A percentile compares a stretch with the other conserved stretches of the same genome.
Conservation (phyloP, 2,113 vertebrate genomes). For the Ophthalmolycus amberensis region DNA sequence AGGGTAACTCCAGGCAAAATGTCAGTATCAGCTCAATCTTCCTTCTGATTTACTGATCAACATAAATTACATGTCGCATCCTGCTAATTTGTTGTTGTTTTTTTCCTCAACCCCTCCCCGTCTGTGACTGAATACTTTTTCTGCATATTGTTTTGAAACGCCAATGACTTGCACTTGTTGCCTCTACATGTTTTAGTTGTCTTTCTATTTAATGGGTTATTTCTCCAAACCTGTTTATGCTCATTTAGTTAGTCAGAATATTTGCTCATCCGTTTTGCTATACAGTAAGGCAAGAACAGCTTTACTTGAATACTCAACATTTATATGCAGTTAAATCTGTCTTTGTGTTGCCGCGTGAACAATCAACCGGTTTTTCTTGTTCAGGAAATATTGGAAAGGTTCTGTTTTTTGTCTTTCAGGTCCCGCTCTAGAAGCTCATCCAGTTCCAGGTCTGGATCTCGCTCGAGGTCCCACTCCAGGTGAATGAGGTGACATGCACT, state of each 20-base stretch:
- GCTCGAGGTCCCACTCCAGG: conserved; percentile 99
- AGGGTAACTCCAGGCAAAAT: conserved; percentile 99
- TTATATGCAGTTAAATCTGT: background rate
- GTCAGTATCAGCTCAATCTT: conserved; percentile 98
- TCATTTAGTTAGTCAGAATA: background rate
- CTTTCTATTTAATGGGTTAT: background rate
- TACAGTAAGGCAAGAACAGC: background rate
- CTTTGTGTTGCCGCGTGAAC: background rate
- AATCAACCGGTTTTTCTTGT: background rate
- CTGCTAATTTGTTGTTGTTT: conserved; percentile 52
- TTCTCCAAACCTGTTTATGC: background rate
- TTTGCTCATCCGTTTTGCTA: background rate
- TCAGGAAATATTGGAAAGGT: conserved; percentile 79
- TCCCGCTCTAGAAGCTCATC: conserved; percentile 97
- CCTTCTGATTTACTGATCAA: conserved; percentile 83
- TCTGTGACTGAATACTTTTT: conserved; percentile 3
- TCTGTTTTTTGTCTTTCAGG: conserved; percentile 89
- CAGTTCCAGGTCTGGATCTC: conserved; percentile 96
- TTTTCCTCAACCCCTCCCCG: conserved; percentile 10
- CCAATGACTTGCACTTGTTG: background rate
- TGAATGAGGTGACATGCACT: conserved; percentile 98
- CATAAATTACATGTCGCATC: conserved; percentile 54
- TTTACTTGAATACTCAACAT: background rate
- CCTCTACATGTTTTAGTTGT: background rate
- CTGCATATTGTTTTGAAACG: background rate